Conservation (phyloP, 2,797 vertebrate species). For the Sebastiscus albofasciatus region DNA sequence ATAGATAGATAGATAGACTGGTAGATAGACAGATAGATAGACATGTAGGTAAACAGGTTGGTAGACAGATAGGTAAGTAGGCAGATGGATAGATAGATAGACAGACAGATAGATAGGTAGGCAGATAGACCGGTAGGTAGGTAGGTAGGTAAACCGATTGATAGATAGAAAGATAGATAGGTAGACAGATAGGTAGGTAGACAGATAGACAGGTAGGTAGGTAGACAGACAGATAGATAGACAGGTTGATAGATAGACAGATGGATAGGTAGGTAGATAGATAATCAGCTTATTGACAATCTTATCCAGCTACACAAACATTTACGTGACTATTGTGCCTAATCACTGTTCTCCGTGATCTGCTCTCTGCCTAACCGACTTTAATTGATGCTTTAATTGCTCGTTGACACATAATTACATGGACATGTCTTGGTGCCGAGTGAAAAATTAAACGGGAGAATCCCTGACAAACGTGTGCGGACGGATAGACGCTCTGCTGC, state of each 20-base stretch:
- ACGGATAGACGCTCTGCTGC: conserved; percentile 9
- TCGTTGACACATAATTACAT: conserved; percentile 71
- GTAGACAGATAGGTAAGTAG: no score
- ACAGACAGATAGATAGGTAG: fast-evolving
- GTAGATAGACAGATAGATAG: no score
- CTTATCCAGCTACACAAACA: conserved; percentile 27
- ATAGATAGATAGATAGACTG: no score
- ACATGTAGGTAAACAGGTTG: fast-evolving
- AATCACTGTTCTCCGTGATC: conserved; percentile 50
- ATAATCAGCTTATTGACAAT: conserved; percentile 38
- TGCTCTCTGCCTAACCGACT: conserved; percentile 53
- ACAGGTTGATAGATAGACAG: no score
- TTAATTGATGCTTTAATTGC: conserved; percentile 72
- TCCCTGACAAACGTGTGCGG: conserved; percentile 63
- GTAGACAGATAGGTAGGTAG: no score
- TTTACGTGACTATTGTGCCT: conserved; percentile 11
- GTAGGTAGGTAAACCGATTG: no score
- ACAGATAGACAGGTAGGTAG: no score
- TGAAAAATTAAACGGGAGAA: conserved; percentile 69
- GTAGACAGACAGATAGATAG: no score
- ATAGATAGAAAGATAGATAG: fast-evolving
- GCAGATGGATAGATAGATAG: no score
- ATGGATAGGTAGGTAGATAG: not conserved
- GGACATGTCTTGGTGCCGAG: conserved; percentile 54
- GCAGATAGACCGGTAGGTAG: no score